Evolutionary conservation across 2,797 vertebrate genomes (phyloP), one percentile per base, ranked within the genome.

Genomic region (Apodemus agrarius): DNA sequence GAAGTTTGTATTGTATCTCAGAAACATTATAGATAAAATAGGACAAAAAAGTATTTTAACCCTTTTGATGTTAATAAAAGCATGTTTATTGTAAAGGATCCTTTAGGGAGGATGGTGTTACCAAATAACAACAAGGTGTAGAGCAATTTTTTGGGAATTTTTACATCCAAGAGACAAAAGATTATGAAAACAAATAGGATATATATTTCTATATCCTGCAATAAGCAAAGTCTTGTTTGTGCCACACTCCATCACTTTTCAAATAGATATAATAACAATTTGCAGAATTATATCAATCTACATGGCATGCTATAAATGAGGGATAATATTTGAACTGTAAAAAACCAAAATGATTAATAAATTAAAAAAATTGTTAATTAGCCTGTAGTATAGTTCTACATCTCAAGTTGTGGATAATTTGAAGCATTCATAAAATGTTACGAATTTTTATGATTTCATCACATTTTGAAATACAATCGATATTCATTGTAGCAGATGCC

Each of bases 341-440:
- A n/a, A 1, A n/a, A n/a, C 14, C n/a, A 69, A 19, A n/a, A 69
- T 69, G 16, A 69, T 67, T 67, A 29, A 67, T 19, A 69, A 69
- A 69, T 69, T 69, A 19, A 17, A 69, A 69, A 67, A 17, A 31
- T 4, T 21, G 74, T 82, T 90, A 79, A 10, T 78, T 92, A 91
- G n/a, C 9, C 24, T 31, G 67, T 76, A 22, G 83, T 75, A 1
- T 67, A 89, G 40, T 81, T 88, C 37, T 17, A 46, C 4, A 74
- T 46, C 8, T 37, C 49, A 74, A 85, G 65, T 37, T 29, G 12
- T 40, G 14, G 8, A 57, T 78, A 92, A 88, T 69, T 67, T 54
- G 75, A 87, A 75, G 3, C 19, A 90, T 52, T 78, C 75, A 87
- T 84, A 95, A 90, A 97, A 72, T 29, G 1, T 37, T 79, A 34